Evolutionary conservation across 2,888 invertebrate genomes (phyloP), one percentile per base, ranked within the genome.

Genomic region (Chloroclysta siterata): DNA sequence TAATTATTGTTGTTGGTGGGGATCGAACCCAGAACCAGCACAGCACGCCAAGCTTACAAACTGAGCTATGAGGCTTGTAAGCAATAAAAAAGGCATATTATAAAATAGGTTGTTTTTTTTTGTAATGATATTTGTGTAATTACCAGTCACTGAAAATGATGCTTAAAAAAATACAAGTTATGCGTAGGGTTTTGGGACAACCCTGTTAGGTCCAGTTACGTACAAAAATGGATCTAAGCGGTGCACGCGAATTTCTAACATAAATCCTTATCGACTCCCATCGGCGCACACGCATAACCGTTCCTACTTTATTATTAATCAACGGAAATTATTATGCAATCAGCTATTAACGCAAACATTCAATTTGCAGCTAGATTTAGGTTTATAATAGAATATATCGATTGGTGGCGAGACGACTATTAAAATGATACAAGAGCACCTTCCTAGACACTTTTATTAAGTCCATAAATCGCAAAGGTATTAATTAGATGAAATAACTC

Each of bases 181-280:
- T 44, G 8, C 3, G 44, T 15, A 33, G 22, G 46, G 41, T 14
- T 33, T 53, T 33, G 46, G 5, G 48, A 54, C 71, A 83, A 47
- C 83, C 85, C 81, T 83, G 70, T 33, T 48, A 59, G 70, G 74
- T 78, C 76, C 77, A 79, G 83, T 80, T 83, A 77, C 69, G 73
- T 75, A 82, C 83, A 84, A 85, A 85, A 85, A 85, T 84, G 81
- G 78, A 75, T 73, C 70, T 74, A 66, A 67, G 64, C 72, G 74
- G 73, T 70, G 77, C 82, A 80, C 78, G 83, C 82, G 80, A 82
- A 80, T 81, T 84, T 81, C 82, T 75, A 80, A 75, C 79, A 83
- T 84, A 84, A 84, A 84, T 85, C 78, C 73, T 67, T 64, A 72
- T 70, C 72, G 78, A 76, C 80, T 75, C 78, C 78, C 79, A 77